Conservation (phyloP, 2,888 invertebrate genomes). For the Tethea ocularis region DNA sequence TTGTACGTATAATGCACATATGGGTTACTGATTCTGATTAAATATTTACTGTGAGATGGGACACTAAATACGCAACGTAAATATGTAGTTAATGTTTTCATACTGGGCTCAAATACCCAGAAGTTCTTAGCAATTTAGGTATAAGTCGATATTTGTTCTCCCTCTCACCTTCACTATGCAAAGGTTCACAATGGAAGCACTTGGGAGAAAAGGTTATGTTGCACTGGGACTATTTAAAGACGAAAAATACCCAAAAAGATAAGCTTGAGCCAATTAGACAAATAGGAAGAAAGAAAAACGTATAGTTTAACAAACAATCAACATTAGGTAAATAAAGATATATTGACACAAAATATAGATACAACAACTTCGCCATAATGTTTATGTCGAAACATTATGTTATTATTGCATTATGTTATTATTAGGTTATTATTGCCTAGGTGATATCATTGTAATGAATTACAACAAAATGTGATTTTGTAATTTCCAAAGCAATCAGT, state of each 20-base stretch:
- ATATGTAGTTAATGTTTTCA: slow-evolving; percentile 42
- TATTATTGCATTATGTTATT: too few species aligned
- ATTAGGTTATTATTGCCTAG: too few species aligned
- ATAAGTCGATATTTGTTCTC: slow-evolving; percentile 46
- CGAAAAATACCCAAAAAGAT: not conserved
- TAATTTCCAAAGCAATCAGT: too few species aligned
- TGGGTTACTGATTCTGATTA: not conserved
- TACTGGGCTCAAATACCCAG: slow-evolving; percentile 14
- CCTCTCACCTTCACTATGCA: slow-evolving; percentile 41
- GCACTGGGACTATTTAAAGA: not conserved
- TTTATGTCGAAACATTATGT: too few species aligned
- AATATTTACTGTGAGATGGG: slow-evolving; percentile 15
- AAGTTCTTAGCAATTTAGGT: slow-evolving; percentile 16
- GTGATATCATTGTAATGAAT: too few species aligned
- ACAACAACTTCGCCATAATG: too few species aligned
- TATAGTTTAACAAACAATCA: too few species aligned
- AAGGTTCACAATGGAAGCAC: slow-evolving; percentile 58
- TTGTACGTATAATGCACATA: not conserved
- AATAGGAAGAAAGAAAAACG: too few species aligned
- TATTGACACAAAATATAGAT: too few species aligned
- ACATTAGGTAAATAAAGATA: too few species aligned
- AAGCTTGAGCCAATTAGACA: too few species aligned
- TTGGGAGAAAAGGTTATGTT: slow-evolving; percentile 32
- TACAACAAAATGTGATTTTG: too few species aligned
- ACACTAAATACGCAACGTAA: slow-evolving; percentile 37